Conservation (phyloP, 2,113 vertebrate species). For the Anas platyrhynchos region DNA sequence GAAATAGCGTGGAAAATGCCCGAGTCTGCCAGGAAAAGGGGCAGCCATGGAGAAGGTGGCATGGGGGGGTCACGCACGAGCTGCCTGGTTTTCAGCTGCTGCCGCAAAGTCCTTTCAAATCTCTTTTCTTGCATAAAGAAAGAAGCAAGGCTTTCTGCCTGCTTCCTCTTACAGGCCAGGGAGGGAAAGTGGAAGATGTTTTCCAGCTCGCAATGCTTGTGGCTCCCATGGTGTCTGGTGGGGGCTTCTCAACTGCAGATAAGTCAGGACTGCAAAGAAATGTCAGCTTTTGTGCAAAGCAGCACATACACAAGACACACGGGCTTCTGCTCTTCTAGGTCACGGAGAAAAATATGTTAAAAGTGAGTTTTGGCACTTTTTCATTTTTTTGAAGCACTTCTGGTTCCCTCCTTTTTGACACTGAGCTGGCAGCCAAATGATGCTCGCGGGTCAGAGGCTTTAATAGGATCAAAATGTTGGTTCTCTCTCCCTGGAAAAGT, state of each 20-base stretch:
- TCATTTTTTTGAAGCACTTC: neutral
- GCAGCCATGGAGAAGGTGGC: accelerated
- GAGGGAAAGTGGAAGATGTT: neutral
- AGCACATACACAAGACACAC: neutral
- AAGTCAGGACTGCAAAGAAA: neutral
- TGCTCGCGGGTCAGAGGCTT: neutral
- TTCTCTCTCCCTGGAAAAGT: neutral
- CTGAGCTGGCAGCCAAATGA: neutral
- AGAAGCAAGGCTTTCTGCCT: neutral
- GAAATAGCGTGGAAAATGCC: neutral
- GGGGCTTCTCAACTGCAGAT: neutral
- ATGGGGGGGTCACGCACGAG: accelerated
- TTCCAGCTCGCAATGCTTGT: neutral
- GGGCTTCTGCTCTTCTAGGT: neutral
- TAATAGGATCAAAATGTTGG: neutral
- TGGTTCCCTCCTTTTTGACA: neutral
- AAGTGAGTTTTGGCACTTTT: neutral
- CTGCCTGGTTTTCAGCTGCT: neutral
- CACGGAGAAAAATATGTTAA: neutral
- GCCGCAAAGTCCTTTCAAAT: neutral
- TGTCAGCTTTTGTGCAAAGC: neutral
- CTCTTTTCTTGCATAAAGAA: neutral
- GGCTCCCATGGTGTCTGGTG: accelerated
- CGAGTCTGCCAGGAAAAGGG: neutral
- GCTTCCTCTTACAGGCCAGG: neutral